Evolutionary conservation across 2,888 invertebrate species (phyloP).

Genomic region (Quadroppia sp.): DNA sequence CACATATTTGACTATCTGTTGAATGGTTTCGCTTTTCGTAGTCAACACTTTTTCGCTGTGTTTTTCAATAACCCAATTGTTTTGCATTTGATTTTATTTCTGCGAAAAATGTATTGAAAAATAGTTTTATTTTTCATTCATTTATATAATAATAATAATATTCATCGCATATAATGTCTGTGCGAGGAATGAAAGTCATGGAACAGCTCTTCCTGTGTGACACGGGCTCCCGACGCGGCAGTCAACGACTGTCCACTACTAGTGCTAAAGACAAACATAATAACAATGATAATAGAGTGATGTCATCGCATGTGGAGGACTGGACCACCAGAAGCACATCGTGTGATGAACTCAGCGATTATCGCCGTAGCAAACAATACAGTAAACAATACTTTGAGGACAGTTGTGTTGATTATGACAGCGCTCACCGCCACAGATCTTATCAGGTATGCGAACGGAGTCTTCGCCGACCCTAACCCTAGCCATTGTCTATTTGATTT

Average conservation of each 20-base stretch:
- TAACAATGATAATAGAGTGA: not conserved
- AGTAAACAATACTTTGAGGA: slow-evolving; percentile 8
- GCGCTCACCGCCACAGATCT: not conserved
- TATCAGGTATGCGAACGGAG: slow-evolving; percentile 16
- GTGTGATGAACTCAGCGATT: slow-evolving; percentile 12
- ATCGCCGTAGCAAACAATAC: not conserved
- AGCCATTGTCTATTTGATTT: not conserved
- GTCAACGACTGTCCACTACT: not conserved
- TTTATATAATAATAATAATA: not conserved
- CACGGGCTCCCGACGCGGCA: not conserved
- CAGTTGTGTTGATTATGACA: not conserved
- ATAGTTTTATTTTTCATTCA: not conserved
- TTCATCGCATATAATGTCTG: not conserved
- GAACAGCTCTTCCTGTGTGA: slow-evolving; percentile 19
- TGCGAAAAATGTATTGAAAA: not conserved
- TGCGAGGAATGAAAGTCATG: slow-evolving; percentile 8
- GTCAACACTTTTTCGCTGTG: too few relatives aligned
- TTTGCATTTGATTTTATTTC: not conserved
- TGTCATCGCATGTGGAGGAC: too few relatives aligned
- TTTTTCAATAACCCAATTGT: too few relatives aligned
- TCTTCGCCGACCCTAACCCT: too few relatives aligned
- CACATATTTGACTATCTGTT: too few relatives aligned
- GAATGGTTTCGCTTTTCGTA: too few relatives aligned
- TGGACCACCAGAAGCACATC: not conserved
- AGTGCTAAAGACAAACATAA: slow-evolving; percentile 1